Evolutionary conservation across 2,888 invertebrate species (phyloP).

Genomic region (Meteorus colon): DNA sequence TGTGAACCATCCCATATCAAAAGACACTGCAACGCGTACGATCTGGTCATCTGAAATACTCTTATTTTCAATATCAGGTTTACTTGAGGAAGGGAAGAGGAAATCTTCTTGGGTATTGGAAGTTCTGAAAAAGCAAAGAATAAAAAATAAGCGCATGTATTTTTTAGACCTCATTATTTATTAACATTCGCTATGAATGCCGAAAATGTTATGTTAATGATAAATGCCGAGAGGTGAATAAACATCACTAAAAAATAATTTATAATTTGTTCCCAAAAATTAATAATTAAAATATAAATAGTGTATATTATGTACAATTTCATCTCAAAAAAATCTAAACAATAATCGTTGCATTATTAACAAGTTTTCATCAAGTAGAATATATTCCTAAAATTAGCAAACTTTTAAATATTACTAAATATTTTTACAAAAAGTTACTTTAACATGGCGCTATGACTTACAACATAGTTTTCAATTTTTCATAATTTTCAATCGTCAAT

Average conservation of each 20-base stretch:
- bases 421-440: too few relatives aligned
- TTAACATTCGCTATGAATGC: slow-evolving; percentile 17
- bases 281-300: slow-evolving; percentile 3
- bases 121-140: slow-evolving; percentile 21
- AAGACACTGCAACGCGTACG: slow-evolving; percentile 13
- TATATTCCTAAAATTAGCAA: slow-evolving; percentile 33
- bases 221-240: background rate
- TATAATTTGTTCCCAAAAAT: background rate
- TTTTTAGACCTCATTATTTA: slow-evolving; percentile 22
- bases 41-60: slow-evolving; percentile 1
- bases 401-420: too few relatives aligned
- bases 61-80: slow-evolving; percentile 28
- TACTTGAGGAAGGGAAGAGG: slow-evolving; percentile 34
- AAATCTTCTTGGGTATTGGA: slow-evolving; percentile 31
- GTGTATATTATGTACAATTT: slow-evolving; percentile 17
- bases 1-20: slow-evolving; percentile 16
- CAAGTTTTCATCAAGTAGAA: slow-evolving; percentile 30
- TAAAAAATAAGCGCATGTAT: background rate
- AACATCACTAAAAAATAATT: slow-evolving; percentile 15
- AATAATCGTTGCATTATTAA: slow-evolving; percentile 24
- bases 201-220: slow-evolving; percentile 7
- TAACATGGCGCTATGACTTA: slow-evolving; percentile 32
- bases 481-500: slow-evolving; percentile 37
- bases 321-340: slow-evolving; percentile 7
- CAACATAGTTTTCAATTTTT: slow-evolving; percentile 39